Conservation (phyloP, 92 coral and sea anemone genomes). For the Blastomussa wellsi region DNA sequence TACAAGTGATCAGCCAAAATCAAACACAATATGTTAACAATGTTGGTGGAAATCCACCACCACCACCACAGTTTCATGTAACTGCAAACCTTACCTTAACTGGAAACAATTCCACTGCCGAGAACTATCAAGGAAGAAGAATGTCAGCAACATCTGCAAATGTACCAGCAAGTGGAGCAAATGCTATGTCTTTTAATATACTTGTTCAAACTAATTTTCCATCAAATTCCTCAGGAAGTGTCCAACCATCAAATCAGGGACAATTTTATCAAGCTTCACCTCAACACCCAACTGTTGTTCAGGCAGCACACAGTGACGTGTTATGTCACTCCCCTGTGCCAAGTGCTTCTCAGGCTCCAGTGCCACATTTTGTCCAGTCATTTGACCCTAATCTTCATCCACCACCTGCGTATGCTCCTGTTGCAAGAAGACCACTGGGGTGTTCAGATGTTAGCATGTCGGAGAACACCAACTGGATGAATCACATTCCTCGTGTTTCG, state of each 20-base stretch:
- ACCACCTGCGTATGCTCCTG: conserved; percentile 83
- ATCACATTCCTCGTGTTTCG: conserved; percentile 35
- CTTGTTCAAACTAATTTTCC: conserved; percentile 75
- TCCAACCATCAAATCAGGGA: conserved; percentile 50
- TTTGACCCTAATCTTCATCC: conserved; percentile 69
- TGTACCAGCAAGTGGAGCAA: conserved; percentile 53
- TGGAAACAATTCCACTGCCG: conserved; percentile 43
- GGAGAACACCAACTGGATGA: conserved; percentile 44
- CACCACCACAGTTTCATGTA: conserved; percentile 92
- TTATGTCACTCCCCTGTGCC: conserved; percentile 58
- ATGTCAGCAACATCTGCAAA: conserved; percentile 9
- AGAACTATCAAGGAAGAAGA: conserved; percentile 27
- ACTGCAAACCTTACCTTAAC: conserved; percentile 82
- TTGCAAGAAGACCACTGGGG: conserved; percentile 53
- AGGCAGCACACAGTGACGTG: conserved; percentile 19
- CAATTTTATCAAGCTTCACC: conserved; percentile 33
- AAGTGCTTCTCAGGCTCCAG: conserved; percentile 41
- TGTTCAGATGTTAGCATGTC: conserved; percentile 59
- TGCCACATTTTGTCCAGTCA: conserved; percentile 71
- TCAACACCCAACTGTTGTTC: conserved; percentile 31
- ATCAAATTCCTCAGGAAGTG: conserved; percentile 35
- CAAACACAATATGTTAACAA: conserved; percentile 35
- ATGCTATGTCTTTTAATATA: conserved; percentile 86
- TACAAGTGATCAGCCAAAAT: conserved; percentile 44
- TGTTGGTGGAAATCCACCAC: conserved; percentile 42